phyloP scores from a whole-genome alignment of 2,113 vertebrate genomes.

The Acinonyx jubatus region DNA sequence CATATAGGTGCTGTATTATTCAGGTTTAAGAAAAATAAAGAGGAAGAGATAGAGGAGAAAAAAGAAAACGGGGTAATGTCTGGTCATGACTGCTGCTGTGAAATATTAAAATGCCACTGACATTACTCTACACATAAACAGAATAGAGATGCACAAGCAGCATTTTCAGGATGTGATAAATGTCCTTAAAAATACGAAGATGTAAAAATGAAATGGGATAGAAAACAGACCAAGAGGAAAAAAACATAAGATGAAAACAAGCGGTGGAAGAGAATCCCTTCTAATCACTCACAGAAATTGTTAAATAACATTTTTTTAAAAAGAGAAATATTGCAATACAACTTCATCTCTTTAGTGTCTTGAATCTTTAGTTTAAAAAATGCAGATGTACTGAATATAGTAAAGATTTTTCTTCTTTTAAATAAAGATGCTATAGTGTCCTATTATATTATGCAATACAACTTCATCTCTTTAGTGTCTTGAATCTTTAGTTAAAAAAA shows the following conservation, averaged over 20 bases:
- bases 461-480: neutral
- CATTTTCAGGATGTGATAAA: constrained; percentile 25
- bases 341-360: neutral
- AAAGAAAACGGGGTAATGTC: neutral
- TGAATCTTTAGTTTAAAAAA: neutral
- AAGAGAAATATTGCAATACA: neutral
- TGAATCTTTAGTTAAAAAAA: neutral
- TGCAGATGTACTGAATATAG: neutral
- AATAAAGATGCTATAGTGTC: neutral
- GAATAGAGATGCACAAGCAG: neutral
- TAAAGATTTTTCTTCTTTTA: neutral
- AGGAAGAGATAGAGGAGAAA: neutral
- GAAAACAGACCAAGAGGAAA: constrained; percentile 45
- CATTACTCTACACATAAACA: neutral
- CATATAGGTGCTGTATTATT: neutral
- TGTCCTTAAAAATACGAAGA: constrained; percentile 19
- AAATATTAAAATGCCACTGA: constrained; percentile 42
- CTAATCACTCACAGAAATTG: neutral
- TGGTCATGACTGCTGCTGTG: neutral
- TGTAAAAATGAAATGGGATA: constrained; percentile 32
- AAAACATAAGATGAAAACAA: constrained; percentile 24
- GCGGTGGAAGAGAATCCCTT: neutral
- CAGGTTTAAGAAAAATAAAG: neutral
- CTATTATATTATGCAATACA: neutral
- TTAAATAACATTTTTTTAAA: neutral